Evolutionary conservation across 2,888 invertebrate genomes (phyloP), one percentile per base, ranked within the genome.

Genomic region (Torymus tubicola): DNA sequence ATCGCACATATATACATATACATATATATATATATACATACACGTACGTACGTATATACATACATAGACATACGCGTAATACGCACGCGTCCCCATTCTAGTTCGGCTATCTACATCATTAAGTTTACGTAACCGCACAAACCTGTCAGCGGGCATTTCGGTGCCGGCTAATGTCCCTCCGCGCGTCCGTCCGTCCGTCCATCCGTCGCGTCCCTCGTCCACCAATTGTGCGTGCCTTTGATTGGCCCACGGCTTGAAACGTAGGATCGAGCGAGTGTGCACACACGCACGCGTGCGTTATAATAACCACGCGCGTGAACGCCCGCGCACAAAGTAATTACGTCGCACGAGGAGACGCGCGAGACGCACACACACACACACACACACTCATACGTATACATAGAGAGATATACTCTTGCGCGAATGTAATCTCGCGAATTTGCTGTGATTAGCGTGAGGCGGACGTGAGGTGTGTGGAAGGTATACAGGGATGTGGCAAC

Each of bases 81-180:
- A 8, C 42, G 42, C 8, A 63, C 72, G 84, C 86, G 87, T 87
- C 86, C 89, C 86, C 88, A 87, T 89, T 89, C 87, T 87, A 88
- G 87, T 88, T 89, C 80, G 69, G 53, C 61, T 64, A 81, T 89
- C 87, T 87, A 86, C 88, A 88, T 89, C 88, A 87, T 87, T 86
- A 88, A 87, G 87, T 89, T 89, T 89, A 88, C 88, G 87, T 88
- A 89, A 90, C 89, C 88, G 85, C 87, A 86, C 85, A 87, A 88
- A 89, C 87, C 87, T 86, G 88, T 88, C 88, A 87, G 85, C 85
- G 85, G 86, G 87, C 87, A 87, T 89, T 89, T 89, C 84, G 88
- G 87, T 86, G 83, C 85, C 85, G 85, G 85, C 85, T 85, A 86
- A 85, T 85, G 84, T 79, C 84, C 78, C 78, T 24, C 68, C 21